phyloP scores from a whole-genome alignment of 2,888 invertebrate species.

The Calliscelio sp. region DNA sequence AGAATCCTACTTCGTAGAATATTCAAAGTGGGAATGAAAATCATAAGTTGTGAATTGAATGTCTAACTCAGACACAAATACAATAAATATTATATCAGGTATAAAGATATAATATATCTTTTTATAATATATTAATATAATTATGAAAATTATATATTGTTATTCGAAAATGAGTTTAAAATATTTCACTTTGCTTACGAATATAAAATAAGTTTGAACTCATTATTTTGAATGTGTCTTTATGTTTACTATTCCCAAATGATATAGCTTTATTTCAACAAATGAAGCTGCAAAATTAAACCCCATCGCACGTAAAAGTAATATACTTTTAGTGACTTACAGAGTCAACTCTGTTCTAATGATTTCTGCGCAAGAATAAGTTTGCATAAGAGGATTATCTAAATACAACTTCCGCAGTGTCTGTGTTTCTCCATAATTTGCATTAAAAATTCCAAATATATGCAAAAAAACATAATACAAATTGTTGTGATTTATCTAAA shows the following conservation, averaged over 20 bases:
- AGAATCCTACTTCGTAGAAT: too few species aligned
- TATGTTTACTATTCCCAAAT: background rate
- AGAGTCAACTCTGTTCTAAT: constrained; percentile 46
- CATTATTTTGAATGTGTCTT: constrained; percentile 1
- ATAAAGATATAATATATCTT: too few species aligned
- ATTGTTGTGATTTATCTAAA: constrained; percentile 17
- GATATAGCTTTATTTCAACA: constrained; percentile 18
- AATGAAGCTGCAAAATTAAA: constrained; percentile 34
- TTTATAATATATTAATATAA: too few species aligned
- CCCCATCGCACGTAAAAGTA: constrained; percentile 32
- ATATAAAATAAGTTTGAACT: background rate
- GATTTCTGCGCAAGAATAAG: constrained; percentile 39
- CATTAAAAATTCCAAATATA: constrained; percentile 21
- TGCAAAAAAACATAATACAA: constrained; percentile 1
- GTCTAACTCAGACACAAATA: too few species aligned
- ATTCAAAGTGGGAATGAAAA: too few species aligned
- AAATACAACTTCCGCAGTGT: constrained; percentile 24
- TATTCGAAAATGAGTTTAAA: too few species aligned
- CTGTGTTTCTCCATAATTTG: background rate
- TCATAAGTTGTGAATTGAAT: too few species aligned
- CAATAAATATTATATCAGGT: too few species aligned
- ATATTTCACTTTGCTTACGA: background rate
- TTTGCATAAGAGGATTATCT: constrained; percentile 56
- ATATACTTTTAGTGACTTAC: constrained; percentile 26
- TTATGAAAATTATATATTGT: too few species aligned